Base-by-base conservation (phyloP, 2,113 vertebrate genomes). In the Indicator indicator region DNA sequence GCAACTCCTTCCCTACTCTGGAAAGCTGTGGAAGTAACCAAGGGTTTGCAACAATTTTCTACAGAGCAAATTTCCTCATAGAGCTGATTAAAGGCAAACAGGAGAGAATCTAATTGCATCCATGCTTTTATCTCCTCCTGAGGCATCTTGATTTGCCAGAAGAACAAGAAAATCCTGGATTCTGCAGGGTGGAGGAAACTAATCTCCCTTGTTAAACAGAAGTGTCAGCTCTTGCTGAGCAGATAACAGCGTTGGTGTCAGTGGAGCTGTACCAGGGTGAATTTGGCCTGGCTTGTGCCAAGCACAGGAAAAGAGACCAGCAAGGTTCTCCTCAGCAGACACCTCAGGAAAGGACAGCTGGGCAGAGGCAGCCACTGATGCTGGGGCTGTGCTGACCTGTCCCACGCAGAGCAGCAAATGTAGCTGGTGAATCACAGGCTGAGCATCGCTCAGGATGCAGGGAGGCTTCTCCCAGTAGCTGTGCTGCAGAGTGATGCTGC, bases 141-240 rank as follows among this genome's bases (percentile, higher is more conserved):
- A 79, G 67, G 75, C 86, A 59, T 54, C 28, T 11, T 0, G 0
- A 32, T 78, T 85, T 85, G n/a, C 38, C 23, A 58, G 74, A 33
- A 94, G 62, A 77, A 76, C 5, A 27, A 84, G 78, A 84, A 84
- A 84, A 84, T 32, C 82, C 69, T 54, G 74, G 26, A 36, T 91
- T 69, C 65, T 46, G 24, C 0, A 1, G 52, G 50, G n/a, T 65
- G 13, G 52, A 67, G 63, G 67, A 62, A 89, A 67, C 52, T 63
- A 12, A 32, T 60, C n/a, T 89, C 46, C 17, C 6, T 63, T 0
- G 0, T 54, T 48, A 60, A 46, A 55, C 7, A 48, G 42, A 28
- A 64, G 36, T 1, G 1, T 36, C 32, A 36, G 46, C 52, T 48
- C 26, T 44, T 8, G 1, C 6, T 9, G 17, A 18, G 55, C 10